Evolutionary conservation across 2,888 invertebrate genomes (phyloP).

Genomic region (Herminia tarsipennalis): DNA sequence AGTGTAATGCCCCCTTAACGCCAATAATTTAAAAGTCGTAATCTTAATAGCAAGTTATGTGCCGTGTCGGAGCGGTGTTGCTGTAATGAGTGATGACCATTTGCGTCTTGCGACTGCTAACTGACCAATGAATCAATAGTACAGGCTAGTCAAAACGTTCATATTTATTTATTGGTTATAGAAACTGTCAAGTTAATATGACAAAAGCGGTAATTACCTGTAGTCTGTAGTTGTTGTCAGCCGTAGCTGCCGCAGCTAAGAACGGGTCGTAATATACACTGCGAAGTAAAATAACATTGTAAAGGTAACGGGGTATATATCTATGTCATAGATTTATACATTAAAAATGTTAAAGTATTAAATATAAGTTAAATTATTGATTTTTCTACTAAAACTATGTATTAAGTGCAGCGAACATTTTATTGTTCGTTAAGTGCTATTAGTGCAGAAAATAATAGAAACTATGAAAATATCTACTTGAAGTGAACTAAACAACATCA

Average conservation of each 20-base stretch:
- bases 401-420: conserved; percentile 33
- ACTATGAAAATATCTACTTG: conserved; percentile 29
- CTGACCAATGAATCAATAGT: conserved; percentile 15
- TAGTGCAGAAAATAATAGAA: conserved; percentile 31
- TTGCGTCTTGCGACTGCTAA: conserved; percentile 5
- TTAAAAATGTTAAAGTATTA: conserved; percentile 21
- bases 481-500: conserved; percentile 22
- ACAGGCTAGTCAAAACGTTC: conserved; percentile 9
- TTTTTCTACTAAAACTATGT: conserved; percentile 9
- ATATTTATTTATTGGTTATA: conserved; percentile 9
- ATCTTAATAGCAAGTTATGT: no score
- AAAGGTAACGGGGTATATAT: neutral
- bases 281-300: conserved; percentile 71
- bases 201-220: conserved; percentile 87
- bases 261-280: conserved; percentile 98
- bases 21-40: no score
- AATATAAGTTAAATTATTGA: conserved; percentile 6
- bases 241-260: conserved; percentile 94
- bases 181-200: conserved; percentile 6
- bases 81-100: no score
- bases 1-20: no score
- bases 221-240: conserved; percentile 95
- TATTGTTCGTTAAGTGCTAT: conserved; percentile 28
- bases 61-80: no score
- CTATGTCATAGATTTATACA: neutral